These are phyloP conservation scores for Oreochromis tanganicae DNA, from an alignment of 2,113 vertebrate species.

Conservation along the genomic window DNA sequence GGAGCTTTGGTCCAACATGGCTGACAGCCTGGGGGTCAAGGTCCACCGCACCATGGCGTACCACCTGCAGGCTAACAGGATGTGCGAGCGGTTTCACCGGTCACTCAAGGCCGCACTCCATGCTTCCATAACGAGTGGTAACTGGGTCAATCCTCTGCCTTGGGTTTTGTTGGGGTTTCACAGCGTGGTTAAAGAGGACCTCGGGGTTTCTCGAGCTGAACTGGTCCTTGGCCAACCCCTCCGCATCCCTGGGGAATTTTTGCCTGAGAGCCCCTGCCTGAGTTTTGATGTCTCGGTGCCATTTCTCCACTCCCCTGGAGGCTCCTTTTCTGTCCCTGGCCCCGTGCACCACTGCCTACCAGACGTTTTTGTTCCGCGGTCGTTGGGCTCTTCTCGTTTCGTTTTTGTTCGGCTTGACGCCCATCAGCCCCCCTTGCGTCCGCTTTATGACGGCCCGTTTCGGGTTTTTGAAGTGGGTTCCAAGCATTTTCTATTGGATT, in stretches of 20 bases:
- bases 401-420: not conserved
- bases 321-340: not conserved
- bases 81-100: too few species aligned
- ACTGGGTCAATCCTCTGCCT: not conserved
- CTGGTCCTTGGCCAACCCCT: not conserved
- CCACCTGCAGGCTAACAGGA: too few species aligned
- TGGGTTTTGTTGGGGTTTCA: not conserved
- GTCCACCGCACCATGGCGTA: too few species aligned
- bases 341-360: not conserved
- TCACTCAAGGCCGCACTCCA: too few species aligned
- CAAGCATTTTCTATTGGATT: not conserved
- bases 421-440: not conserved
- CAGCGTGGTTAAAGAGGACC: not conserved
- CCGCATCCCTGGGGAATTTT: not conserved
- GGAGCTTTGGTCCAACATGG: too few species aligned
- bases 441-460: not conserved
- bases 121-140: not conserved
- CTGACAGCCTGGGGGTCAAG: too few species aligned
- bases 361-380: not conserved
- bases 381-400: not conserved
- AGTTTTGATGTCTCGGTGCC: not conserved
- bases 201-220: not conserved
- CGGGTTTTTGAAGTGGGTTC: not conserved
- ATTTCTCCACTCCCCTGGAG: not conserved
- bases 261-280: not conserved